Evolutionary conservation across 2,113 vertebrate genomes (phyloP).

Genomic region (Oxygymnocypris stewartii): DNA sequence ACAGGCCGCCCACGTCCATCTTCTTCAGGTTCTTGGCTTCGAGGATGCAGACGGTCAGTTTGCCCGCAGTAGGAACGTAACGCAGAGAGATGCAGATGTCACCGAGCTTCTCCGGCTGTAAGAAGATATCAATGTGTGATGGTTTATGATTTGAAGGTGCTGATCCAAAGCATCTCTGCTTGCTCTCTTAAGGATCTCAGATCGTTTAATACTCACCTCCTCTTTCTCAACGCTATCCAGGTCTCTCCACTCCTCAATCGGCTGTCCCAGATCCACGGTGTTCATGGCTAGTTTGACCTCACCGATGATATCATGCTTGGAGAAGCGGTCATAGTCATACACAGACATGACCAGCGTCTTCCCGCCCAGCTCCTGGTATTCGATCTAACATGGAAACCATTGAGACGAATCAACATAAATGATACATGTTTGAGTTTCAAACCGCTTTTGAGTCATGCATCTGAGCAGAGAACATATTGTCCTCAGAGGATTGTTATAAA

Average conservation of each 20-base stretch:
- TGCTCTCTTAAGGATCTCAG: too few species aligned
- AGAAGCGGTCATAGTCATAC: slow-evolving; percentile 97
- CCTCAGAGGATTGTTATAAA: not conserved
- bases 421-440: not conserved
- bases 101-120: slow-evolving; percentile 95
- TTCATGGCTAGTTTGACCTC: slow-evolving; percentile 97
- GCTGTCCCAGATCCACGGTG: slow-evolving; percentile 92
- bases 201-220: slow-evolving; percentile 77
- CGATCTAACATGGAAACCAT: slow-evolving; percentile 76
- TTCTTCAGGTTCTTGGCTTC: slow-evolving; percentile 99
- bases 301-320: slow-evolving; percentile 95
- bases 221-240: slow-evolving; percentile 95
- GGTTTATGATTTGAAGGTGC: not conserved
- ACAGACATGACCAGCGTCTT: slow-evolving; percentile 95
- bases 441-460: not conserved
- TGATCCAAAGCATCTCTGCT: not conserved
- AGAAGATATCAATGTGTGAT: not conserved
- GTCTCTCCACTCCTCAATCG: slow-evolving; percentile 95
- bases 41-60: slow-evolving; percentile 96
- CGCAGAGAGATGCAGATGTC: slow-evolving; percentile 98
- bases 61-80: slow-evolving; percentile 95
- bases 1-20: slow-evolving; percentile 98
- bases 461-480: not conserved
- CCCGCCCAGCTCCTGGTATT: slow-evolving; percentile 94
- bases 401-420: not conserved